A percentile compares a stretch with the other conserved stretches of the same genome.
phyloP scores from a whole-genome alignment of 2,888 invertebrate species.

The Limnephilus auricula region DNA sequence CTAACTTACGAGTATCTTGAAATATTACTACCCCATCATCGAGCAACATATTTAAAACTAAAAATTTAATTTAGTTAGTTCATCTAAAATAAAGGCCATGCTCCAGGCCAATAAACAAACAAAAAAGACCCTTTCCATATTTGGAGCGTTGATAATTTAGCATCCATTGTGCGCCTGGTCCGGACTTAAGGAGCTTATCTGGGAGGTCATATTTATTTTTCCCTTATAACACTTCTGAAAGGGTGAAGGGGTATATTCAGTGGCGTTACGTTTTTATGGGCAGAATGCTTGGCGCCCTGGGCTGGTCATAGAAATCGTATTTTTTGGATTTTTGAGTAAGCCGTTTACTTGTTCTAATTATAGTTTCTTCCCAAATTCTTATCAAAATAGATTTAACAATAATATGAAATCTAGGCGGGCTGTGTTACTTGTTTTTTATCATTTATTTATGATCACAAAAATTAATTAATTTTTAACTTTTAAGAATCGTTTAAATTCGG shows the following conservation, averaged over 20 bases:
- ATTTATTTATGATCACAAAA: too few relatives aligned
- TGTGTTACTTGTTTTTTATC: too few relatives aligned
- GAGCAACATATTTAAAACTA: not conserved
- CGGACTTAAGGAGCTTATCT: conserved; percentile 24
- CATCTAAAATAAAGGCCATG: not conserved
- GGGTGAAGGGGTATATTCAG: not conserved
- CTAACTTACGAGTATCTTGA: too few relatives aligned
- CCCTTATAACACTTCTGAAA: conserved; percentile 5
- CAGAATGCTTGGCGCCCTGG: not conserved
- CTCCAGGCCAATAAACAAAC: not conserved
- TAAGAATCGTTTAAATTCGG: too few relatives aligned
- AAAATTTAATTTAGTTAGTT: not conserved
- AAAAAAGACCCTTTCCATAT: not conserved
- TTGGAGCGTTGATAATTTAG: not conserved
- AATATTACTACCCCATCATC: not conserved
- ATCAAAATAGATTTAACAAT: too few relatives aligned
- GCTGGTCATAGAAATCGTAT: not conserved
- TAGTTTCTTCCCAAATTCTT: not conserved
- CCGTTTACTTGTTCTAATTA: not conserved
- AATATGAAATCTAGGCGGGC: too few relatives aligned
- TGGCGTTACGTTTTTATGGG: not conserved
- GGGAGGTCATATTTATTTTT: conserved; percentile 15
- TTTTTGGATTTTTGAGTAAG: not conserved
- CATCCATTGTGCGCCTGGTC: not conserved
- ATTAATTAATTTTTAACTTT: too few relatives aligned